Percentiles rank a stretch among this genome's conserved stretches.
These are phyloP conservation scores for Chelon auratus DNA, from an alignment of 2,797 vertebrate species.

Conservation along the genomic window DNA sequence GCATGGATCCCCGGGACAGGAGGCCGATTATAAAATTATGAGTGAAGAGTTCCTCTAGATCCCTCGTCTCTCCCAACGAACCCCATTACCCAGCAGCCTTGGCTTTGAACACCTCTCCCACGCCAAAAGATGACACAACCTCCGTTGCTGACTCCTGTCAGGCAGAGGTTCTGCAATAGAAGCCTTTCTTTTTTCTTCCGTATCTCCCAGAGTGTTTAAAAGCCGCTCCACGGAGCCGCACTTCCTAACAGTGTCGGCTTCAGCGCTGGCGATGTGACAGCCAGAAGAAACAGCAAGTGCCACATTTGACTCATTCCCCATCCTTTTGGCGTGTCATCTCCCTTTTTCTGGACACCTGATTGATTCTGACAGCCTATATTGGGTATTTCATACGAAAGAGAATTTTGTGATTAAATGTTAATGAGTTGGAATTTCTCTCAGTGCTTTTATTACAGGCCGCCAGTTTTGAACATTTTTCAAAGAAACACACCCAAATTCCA, in stretches of 20 bases:
- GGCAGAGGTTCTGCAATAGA: constrained; percentile 76
- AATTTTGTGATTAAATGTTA: constrained; percentile 95
- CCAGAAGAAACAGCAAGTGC: constrained; percentile 84
- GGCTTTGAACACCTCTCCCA: constrained; percentile 82
- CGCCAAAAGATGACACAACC: constrained; percentile 78
- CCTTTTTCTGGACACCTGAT: constrained; percentile 90
- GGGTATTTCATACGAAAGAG: constrained; percentile 95
- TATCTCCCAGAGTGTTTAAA: constrained; percentile 73
- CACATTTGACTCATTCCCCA: constrained; percentile 86
- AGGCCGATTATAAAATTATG: constrained; percentile 84
- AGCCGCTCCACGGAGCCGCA: constrained; percentile 63
- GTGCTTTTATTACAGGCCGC: constrained; percentile 93
- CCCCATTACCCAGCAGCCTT: constrained; percentile 79
- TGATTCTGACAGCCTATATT: constrained; percentile 95
- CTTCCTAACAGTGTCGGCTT: constrained; percentile 78
- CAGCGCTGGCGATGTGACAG: constrained; percentile 84
- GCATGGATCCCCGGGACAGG: constrained; percentile 67
- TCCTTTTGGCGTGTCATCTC: constrained; percentile 86
- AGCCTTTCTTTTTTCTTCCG: constrained; percentile 45
- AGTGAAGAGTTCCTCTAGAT: constrained; percentile 75
- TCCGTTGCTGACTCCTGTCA: constrained; percentile 80
- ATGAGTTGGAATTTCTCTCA: constrained; percentile 93
- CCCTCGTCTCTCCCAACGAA: constrained; percentile 67
- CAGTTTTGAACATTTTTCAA: constrained; percentile 97
- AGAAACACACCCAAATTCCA: constrained; percentile 93